A percentile compares a stretch with the other conserved stretches of the same genome.
phyloP scores from a whole-genome alignment of 1,140 invertebrate species.

The Tetranychus urticae region DNA sequence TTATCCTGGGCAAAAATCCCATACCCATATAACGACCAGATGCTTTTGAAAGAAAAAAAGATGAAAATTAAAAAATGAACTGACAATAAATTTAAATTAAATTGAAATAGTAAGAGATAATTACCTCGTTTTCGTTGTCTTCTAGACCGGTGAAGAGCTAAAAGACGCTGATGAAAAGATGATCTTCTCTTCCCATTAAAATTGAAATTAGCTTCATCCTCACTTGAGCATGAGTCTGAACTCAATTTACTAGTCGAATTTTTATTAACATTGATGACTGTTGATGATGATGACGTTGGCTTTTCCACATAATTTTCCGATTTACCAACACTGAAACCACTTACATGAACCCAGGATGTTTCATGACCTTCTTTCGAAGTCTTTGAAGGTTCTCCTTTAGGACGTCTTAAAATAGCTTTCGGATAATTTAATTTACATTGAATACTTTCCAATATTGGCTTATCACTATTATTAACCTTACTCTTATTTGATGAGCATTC shows the following conservation, averaged over 20 bases:
- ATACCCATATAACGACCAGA: conserved; percentile 22
- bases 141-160: background rate
- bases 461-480: background rate
- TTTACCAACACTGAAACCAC: background rate
- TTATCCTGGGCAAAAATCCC: conserved; percentile 23
- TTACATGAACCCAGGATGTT: background rate
- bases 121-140: background rate
- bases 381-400: too few species aligned
- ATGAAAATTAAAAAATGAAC: background rate
- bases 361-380: background rate
- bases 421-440: too few species aligned
- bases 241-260: too few species aligned
- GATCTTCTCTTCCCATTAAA: background rate
- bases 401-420: too few species aligned
- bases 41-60: background rate
- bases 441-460: background rate
- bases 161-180: background rate
- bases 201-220: background rate
- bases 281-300: too few species aligned
- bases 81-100: background rate
- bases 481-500: background rate
- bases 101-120: background rate
- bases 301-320: too few species aligned
- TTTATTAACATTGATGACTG: too few species aligned
- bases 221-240: background rate